Evolutionary conservation across 1,140 invertebrate genomes (phyloP).

Genomic region (Trinorchestia longiramus): DNA sequence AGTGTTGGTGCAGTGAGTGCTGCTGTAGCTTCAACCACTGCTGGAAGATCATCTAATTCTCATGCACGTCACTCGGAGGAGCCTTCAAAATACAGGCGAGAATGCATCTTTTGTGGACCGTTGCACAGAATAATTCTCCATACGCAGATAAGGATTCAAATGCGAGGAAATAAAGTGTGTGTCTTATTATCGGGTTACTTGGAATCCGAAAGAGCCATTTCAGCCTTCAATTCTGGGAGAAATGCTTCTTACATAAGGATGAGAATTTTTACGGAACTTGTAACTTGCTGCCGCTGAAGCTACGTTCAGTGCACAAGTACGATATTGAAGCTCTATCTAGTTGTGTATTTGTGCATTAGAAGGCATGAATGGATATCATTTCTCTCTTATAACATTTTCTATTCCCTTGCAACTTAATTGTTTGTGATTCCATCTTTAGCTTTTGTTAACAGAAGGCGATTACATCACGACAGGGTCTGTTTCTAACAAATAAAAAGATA

Average conservation of each 20-base stretch:
- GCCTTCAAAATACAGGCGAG: neutral
- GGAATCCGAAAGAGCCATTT: neutral
- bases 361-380: too few relatives aligned
- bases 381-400: too few relatives aligned
- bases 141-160: neutral
- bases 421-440: too few relatives aligned
- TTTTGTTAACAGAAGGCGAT: too few relatives aligned
- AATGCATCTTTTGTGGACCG: neutral
- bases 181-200: neutral
- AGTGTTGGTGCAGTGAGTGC: neutral
- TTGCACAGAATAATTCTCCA: neutral
- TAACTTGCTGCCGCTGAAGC: too few relatives aligned
- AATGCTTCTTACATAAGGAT: neutral
- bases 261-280: too few relatives aligned
- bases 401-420: too few relatives aligned
- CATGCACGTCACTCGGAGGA: neutral
- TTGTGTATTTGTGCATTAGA: too few relatives aligned
- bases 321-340: too few relatives aligned
- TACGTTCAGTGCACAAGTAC: too few relatives aligned
- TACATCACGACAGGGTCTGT: too few relatives aligned
- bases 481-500: neutral
- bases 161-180: neutral
- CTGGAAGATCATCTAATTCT: neutral
- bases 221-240: neutral
- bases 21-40: neutral